Base-by-base conservation (phyloP, 2,113 vertebrate genomes). In the Neotragus pygmaeus region DNA sequence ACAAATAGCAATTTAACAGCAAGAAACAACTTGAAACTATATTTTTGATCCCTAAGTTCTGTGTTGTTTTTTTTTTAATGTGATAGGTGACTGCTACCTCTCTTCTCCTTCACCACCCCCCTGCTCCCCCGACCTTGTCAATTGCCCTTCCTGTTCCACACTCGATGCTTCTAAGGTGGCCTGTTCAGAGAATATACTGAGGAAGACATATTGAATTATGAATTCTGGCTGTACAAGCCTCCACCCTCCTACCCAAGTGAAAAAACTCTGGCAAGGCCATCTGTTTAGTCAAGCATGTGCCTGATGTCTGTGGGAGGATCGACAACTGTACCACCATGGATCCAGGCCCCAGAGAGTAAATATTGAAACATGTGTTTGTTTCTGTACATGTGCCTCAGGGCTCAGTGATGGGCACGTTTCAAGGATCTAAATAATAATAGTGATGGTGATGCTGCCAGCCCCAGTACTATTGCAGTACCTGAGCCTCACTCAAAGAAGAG, bases 351-450 rank as follows among this genome's bases (percentile, higher is more conserved):
- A 23, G 94, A 60, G 97, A 98, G 98, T 98, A 98, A 98, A 98
- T 98, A 98, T 98, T 98, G 97, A 98, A 98, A 93, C 92, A 93
- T 97, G 98, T 98, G 97, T 98, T 97, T 98, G 97, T 98, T 98
- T 98, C 92, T 98, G 92, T 98, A 94, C 88, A 88, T 95, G 97
- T 95, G 97, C 95, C 95, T 94, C 88, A 89, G 95, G 97, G 96
- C 90, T 95, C 96, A 81, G 92, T 90, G 96, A 97, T 97, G 97
- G 96, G 96, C 97, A 97, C 97, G 98, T 98, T 97, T 84, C 77
- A 90, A 98, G 57, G 94, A 94, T 91, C 88, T 92, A 97, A 98
- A 97, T 98, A 96, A 96, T 97, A 97, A 97, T 97, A 96, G 88
- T 96, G 70, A 96, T 43, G 43, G 78, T 13, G 33, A 81, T 95